These are phyloP conservation scores for Caenorhabditis tropicalis DNA, from an alignment of 1,140 invertebrate species.

Conservation along the genomic window DNA sequence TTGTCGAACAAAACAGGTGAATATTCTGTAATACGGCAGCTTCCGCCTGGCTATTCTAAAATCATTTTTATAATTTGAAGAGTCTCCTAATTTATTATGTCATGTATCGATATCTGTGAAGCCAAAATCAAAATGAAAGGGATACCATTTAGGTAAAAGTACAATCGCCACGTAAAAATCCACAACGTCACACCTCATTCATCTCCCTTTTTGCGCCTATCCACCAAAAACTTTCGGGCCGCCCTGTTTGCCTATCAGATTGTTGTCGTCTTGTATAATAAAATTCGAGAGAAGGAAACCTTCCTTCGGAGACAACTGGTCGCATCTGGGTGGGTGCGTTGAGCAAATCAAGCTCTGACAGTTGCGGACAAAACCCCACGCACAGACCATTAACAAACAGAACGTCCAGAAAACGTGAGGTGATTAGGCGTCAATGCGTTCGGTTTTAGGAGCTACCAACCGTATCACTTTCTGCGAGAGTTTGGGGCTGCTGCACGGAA, in stretches of 20 bases:
- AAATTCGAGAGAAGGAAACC: constrained; percentile 1
- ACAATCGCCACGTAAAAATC: background rate
- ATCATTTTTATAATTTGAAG: no score
- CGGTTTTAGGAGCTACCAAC: background rate
- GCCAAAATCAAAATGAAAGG: no score
- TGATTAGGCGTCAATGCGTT: background rate
- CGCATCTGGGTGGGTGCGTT: constrained; percentile 26
- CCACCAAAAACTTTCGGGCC: no score
- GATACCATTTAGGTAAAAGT: background rate
- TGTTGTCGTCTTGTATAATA: constrained; percentile 25
- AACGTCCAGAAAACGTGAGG: background rate
- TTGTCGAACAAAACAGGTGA: no score
- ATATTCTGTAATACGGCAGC: no score
- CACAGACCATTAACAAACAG: constrained; percentile 4
- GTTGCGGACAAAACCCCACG: background rate
- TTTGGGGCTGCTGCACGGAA: no score
- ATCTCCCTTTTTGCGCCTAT: background rate
- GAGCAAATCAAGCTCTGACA: constrained; percentile 32
- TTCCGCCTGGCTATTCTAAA: no score
- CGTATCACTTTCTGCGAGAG: no score
- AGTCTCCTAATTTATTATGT: no score
- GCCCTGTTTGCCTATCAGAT: constrained; percentile 34
- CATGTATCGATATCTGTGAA: no score
- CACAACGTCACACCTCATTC: constrained; percentile 28
- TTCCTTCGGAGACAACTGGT: constrained; percentile 15